Evolutionary conservation across 2,113 vertebrate species (phyloP).

Genomic region (Gopherus flavomarginatus): DNA sequence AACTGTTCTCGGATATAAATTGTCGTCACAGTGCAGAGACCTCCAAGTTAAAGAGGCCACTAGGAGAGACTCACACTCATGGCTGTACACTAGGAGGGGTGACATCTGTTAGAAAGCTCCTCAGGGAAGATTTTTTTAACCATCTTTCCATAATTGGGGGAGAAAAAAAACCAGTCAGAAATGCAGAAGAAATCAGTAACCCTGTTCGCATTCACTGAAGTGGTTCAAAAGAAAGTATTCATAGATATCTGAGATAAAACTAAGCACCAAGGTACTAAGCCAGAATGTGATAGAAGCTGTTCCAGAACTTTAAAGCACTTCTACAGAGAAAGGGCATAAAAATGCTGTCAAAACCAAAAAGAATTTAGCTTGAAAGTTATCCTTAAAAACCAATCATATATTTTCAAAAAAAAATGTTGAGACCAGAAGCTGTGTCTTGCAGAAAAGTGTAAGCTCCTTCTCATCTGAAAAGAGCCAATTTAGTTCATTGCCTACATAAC

Average conservation of each 20-base stretch:
- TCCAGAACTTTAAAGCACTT: background rate
- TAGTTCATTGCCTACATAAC: background rate
- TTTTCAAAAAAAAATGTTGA: background rate
- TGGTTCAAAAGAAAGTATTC: background rate
- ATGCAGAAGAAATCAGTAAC: background rate
- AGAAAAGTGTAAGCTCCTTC: background rate
- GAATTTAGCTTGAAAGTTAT: background rate
- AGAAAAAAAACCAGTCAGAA: background rate
- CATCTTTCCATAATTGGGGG: background rate
- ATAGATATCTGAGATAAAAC: fast-evolving
- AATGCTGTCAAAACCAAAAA: background rate
- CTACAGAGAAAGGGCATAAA: background rate
- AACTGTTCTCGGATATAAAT: background rate
- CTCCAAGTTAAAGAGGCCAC: background rate
- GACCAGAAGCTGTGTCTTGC: background rate
- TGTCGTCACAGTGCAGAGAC: background rate
- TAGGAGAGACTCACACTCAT: background rate
- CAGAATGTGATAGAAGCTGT: background rate
- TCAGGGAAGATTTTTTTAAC: background rate
- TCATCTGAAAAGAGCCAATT: background rate
- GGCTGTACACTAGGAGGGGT: background rate
- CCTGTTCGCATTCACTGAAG: background rate
- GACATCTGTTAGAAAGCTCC: background rate
- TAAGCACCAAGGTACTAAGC: background rate
- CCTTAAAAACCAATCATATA: background rate